Evolutionary conservation across 1,140 invertebrate species (phyloP).

Genomic region (Calephelis nemesis): DNA sequence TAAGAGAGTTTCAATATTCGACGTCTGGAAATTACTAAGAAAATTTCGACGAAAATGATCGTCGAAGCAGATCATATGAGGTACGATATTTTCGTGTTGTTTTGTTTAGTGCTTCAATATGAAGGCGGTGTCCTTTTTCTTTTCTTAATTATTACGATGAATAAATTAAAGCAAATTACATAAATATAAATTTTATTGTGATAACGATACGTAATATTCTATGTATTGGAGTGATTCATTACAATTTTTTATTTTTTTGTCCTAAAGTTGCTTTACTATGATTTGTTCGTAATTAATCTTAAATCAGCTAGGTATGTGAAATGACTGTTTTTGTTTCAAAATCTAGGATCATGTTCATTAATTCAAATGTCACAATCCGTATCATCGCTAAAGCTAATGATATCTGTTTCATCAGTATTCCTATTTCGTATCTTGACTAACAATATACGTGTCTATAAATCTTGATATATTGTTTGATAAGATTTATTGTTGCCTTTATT

Average conservation of each 20-base stretch:
- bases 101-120: constrained; percentile 44
- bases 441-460: constrained; percentile 20
- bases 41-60: constrained; percentile 73
- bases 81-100: constrained; percentile 49
- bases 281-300: too few relatives aligned
- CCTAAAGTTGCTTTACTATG: too few relatives aligned
- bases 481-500: constrained; percentile 12
- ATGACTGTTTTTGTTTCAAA: too few relatives aligned
- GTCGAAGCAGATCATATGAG: constrained; percentile 73
- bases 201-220: too few relatives aligned
- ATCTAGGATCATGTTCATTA: background rate
- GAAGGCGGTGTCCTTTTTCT: background rate
- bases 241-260: too few relatives aligned
- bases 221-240: too few relatives aligned
- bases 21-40: constrained; percentile 57
- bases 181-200: too few relatives aligned
- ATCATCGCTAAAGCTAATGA: background rate
- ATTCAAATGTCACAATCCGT: background rate
- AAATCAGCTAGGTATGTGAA: too few relatives aligned
- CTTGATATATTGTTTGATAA: constrained; percentile 19
- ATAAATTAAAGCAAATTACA: too few relatives aligned
- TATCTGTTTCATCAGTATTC: background rate
- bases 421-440: constrained; percentile 5
- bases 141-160: too few relatives aligned
- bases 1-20: constrained; percentile 39